These are phyloP conservation scores for Bursaphelenchus mucronatus DNA, from an alignment of 1,140 invertebrate species.

Conservation along the genomic window DNA sequence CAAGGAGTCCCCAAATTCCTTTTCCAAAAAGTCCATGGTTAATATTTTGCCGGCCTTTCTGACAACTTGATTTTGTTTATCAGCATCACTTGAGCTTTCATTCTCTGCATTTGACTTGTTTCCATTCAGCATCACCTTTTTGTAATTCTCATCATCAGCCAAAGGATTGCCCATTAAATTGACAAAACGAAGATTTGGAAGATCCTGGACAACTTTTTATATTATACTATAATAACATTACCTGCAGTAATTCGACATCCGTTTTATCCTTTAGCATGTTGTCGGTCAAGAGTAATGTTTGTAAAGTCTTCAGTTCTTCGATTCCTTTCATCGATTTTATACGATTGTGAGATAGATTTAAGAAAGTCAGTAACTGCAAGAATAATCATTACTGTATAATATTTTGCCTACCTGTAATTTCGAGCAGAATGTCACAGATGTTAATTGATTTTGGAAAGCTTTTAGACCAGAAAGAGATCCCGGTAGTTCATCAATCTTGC, in stretches of 20 bases:
- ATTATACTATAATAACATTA: slow-evolving; percentile 9
- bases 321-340: slow-evolving; percentile 31
- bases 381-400: slow-evolving; percentile 2
- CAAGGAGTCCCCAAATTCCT: slow-evolving; percentile 16
- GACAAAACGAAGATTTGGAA: slow-evolving; percentile 27
- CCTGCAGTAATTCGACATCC: slow-evolving; percentile 33
- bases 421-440: slow-evolving; percentile 22
- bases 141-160: slow-evolving; percentile 25
- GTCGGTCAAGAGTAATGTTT: slow-evolving; percentile 29
- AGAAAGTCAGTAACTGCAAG: slow-evolving; percentile 28
- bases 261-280: slow-evolving; percentile 32
- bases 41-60: slow-evolving; percentile 35
- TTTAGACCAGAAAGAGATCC: slow-evolving; percentile 24
- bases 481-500: slow-evolving; percentile 39
- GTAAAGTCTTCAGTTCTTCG: slow-evolving; percentile 28
- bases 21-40: slow-evolving; percentile 36
- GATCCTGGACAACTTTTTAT: slow-evolving; percentile 21
- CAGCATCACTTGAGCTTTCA: slow-evolving; percentile 21
- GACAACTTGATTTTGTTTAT: slow-evolving; percentile 22
- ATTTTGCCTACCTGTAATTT: slow-evolving; percentile 22
- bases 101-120: not conserved
- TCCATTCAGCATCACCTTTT: slow-evolving; percentile 25
- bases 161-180: slow-evolving; percentile 33
- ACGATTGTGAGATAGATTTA: slow-evolving; percentile 27
- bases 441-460: slow-evolving; percentile 19